Conservation (phyloP, 2,113 vertebrate species). For the Empidonax traillii region DNA sequence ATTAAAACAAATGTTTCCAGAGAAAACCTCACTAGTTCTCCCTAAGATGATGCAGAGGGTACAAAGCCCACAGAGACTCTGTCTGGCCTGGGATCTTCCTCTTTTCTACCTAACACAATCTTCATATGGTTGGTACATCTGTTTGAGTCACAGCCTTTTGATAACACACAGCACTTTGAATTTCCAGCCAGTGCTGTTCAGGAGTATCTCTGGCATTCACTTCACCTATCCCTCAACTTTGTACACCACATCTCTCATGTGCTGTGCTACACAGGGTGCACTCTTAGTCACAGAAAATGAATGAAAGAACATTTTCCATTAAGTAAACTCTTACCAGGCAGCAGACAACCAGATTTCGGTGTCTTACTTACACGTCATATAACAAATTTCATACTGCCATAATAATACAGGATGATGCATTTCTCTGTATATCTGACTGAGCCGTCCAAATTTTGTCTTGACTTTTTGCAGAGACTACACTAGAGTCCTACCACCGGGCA, state of each 20-base stretch:
- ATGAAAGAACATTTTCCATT: background rate
- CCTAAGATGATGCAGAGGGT: background rate
- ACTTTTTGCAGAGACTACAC: background rate
- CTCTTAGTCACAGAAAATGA: background rate
- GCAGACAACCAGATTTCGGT: fast-evolving
- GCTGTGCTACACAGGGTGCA: background rate
- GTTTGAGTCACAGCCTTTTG: background rate
- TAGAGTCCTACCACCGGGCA: background rate
- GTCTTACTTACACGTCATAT: background rate
- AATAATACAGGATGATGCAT: background rate
- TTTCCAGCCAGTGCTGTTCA: background rate
- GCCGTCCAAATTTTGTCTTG: background rate
- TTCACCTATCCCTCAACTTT: background rate
- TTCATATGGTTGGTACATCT: background rate
- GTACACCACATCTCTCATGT: fast-evolving
- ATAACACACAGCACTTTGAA: background rate
- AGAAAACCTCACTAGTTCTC: background rate
- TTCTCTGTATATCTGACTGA: background rate
- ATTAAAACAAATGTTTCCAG: background rate
- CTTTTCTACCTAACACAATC: background rate
- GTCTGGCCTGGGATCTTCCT: background rate
- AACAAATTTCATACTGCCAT: background rate
- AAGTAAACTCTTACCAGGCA: background rate
- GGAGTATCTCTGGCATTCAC: background rate
- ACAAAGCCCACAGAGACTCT: background rate